phyloP scores from a whole-genome alignment of 2,888 invertebrate genomes.

The Beris chalybata region DNA sequence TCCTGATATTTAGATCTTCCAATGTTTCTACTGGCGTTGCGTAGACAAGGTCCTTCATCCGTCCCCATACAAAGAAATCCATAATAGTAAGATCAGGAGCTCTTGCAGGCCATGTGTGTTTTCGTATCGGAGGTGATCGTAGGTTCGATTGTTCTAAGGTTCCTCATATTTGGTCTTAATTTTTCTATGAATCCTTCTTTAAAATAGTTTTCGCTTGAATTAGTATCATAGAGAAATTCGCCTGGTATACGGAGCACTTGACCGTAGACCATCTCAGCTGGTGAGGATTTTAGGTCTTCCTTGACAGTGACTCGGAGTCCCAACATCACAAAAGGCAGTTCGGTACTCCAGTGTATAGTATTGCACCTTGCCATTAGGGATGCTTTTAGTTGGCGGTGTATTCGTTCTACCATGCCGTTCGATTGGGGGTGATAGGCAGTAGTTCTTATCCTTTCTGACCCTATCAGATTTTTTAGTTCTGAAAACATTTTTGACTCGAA shows the following conservation, averaged over 20 bases:
- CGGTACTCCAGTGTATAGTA: too few relatives aligned
- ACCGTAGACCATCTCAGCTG: conserved; percentile 16
- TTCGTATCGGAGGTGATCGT: too few relatives aligned
- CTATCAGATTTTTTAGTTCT: not conserved
- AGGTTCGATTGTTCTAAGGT: too few relatives aligned
- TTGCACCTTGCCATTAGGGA: not conserved
- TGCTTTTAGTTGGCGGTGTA: conserved; percentile 28
- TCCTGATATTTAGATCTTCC: too few relatives aligned
- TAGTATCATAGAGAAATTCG: not conserved
- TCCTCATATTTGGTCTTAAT: not conserved
- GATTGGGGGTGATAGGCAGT: conserved; percentile 28
- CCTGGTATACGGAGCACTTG: conserved; percentile 16
- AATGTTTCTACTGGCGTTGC: too few relatives aligned
- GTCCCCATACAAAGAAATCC: too few relatives aligned
- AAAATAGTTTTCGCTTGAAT: not conserved
- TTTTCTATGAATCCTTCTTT: not conserved
- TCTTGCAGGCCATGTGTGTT: too few relatives aligned
- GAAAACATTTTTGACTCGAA: conserved; percentile 19
- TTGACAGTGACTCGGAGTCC: not conserved
- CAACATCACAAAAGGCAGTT: conserved; percentile 10
- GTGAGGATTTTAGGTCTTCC: not conserved
- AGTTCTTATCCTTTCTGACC: conserved; percentile 8
- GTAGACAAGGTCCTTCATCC: too few relatives aligned
- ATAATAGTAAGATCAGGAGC: too few relatives aligned
- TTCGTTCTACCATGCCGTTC: conserved; percentile 30